Conservation (phyloP, 2,113 vertebrate species). For the Cryptotis parvus region DNA sequence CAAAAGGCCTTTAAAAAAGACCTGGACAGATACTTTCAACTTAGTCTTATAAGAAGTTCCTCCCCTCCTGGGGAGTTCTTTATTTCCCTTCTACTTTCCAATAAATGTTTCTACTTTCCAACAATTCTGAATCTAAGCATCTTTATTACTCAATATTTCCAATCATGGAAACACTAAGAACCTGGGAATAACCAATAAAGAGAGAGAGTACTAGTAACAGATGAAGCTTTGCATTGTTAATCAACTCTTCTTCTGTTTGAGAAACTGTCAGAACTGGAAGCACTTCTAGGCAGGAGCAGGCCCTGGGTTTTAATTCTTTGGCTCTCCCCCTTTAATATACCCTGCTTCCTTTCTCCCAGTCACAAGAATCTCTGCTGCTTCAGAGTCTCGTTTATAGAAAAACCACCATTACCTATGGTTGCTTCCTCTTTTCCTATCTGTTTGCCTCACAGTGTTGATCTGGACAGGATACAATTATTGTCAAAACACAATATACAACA, state of each 20-base stretch:
- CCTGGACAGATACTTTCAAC: no score
- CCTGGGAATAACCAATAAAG: no score
- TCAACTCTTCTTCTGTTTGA: neutral
- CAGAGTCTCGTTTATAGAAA: neutral
- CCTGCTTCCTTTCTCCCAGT: neutral
- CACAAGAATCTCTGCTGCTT: neutral
- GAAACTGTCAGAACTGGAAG: neutral
- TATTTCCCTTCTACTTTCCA: no score
- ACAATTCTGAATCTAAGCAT: no score
- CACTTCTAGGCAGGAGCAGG: neutral
- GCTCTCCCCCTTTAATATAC: neutral
- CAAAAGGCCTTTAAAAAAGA: no score
- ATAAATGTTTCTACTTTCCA: no score
- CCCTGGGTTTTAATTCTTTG: neutral
- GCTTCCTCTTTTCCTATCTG: neutral
- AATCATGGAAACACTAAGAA: no score
- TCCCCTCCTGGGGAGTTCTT: no score
- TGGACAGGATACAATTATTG: neutral
- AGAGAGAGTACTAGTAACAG: no score
- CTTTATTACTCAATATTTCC: no score
- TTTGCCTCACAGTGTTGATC: neutral
- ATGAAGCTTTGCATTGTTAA: neutral
- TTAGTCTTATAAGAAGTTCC: no score
- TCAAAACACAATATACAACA: constrained; percentile 19
- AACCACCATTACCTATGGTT: neutral